phyloP scores from a whole-genome alignment of 2,113 vertebrate genomes.

The Zeus faber region DNA sequence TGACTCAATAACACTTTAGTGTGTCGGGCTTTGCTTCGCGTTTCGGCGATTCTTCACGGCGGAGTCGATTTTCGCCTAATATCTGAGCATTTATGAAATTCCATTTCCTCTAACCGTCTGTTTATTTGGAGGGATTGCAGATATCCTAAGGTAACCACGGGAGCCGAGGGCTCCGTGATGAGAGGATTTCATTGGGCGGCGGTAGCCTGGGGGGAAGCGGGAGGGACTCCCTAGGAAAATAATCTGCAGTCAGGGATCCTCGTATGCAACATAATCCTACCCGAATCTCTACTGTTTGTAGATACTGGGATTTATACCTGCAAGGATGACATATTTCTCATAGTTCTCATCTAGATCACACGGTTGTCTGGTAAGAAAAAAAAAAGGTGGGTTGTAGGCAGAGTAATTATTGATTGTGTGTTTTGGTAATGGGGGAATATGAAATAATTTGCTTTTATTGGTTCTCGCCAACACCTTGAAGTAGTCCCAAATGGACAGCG shows the following conservation, averaged over 20 bases:
- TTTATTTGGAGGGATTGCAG: conserved; percentile 72
- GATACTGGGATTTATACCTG: conserved; percentile 67
- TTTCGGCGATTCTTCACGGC: conserved; percentile 23
- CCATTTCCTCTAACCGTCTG: conserved; percentile 48
- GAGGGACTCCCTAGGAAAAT: conserved; percentile 70
- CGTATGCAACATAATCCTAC: conserved; percentile 62
- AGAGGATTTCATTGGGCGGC: conserved; percentile 57
- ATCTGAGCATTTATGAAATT: conserved; percentile 56
- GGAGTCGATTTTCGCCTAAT: conserved; percentile 42
- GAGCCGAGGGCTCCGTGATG: conserved; percentile 27
- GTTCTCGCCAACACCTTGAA: neutral
- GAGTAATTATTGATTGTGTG: conserved; percentile 15
- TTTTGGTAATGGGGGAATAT: neutral
- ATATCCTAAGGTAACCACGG: conserved; percentile 62
- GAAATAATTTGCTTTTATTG: neutral
- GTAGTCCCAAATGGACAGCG: conserved; percentile 2
- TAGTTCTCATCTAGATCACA: conserved; percentile 31
- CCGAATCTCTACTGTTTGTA: conserved; percentile 62
- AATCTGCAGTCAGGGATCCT: conserved; percentile 63
- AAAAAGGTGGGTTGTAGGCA: conserved; percentile 15
- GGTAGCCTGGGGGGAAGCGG: conserved; percentile 48
- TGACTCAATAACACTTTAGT: too few species aligned
- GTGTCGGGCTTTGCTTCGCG: conserved; percentile 9
- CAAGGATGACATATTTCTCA: conserved; percentile 66
- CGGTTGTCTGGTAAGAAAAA: conserved; percentile 9